Base-by-base conservation (phyloP, 2,888 invertebrate species). In the Mythimna loreyi region DNA sequence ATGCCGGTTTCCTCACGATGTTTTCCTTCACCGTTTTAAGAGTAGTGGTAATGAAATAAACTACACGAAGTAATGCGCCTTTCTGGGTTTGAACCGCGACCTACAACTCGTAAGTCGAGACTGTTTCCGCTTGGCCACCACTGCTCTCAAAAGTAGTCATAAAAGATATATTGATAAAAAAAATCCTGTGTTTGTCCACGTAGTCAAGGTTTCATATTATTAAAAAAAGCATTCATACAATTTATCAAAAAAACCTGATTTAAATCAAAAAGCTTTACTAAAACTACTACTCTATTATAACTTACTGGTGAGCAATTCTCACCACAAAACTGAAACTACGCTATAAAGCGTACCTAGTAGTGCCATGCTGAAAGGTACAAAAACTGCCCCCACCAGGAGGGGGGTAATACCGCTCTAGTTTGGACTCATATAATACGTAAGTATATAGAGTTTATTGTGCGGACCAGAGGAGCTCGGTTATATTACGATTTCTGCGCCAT, bases 401-500 rank as follows among this genome's bases (percentile, higher is more conserved):
- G 63, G 67, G 45, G 69, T 58, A 67, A 61, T 59, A 63, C 78
- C 67, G 58, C 60, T 66, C 65, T 83, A 83, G 82, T 80, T 84
- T 55, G 56, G 49, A 55, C 67, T 57, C 58, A 50, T 80, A 80
- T 67, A 70, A 36, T 78, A 83, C 67, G 67, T 73, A 75, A 62
- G 60, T 72, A 72, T 72, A 72, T 67, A 78, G 63, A 67, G 73
- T 82, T 83, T 89, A 90, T 89, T 88, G 86, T 87, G 81, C 83
- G 77, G 67, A 73, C 80, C 67, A 78, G 81, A 83, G 85, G 78
- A 81, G 78, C 81, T 80, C 82, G 79, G 81, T 86, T 82, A 85
- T 85, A 86, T 82, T 85, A 71, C 82, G 66, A 84, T 82, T 81
- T 84, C 83, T 78, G 49, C 76, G 78, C 85, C 81, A 84, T 84